These are phyloP conservation scores for Flexamia atlantica DNA, from an alignment of 2,888 invertebrate species.

Conservation along the genomic window DNA sequence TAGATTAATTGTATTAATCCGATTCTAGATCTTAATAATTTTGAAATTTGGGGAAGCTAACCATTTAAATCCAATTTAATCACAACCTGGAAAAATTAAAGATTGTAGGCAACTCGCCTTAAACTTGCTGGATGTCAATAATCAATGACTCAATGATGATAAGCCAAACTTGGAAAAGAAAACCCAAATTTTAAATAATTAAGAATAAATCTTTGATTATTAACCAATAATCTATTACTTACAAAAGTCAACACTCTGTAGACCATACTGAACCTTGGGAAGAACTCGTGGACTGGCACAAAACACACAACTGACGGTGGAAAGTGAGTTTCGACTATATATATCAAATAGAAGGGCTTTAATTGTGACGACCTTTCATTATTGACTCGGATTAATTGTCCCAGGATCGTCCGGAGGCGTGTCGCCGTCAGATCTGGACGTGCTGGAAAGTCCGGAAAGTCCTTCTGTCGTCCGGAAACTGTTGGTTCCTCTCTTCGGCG, in stretches of 20 bases:
- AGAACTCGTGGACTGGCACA: background rate
- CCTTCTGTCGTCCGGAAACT: background rate
- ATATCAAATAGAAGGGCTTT: conserved; percentile 11
- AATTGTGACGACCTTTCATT: conserved; percentile 1
- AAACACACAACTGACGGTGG: conserved; percentile 12
- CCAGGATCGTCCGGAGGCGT: background rate
- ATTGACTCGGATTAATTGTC: conserved; percentile 16
- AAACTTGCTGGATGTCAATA: too few species aligned
- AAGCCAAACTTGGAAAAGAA: too few species aligned
- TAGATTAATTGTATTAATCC: too few species aligned
- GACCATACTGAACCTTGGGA: background rate
- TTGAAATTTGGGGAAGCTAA: too few species aligned
- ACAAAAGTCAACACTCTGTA: background rate
- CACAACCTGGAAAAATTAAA: too few species aligned
- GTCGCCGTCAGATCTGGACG: background rate
- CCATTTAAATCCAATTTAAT: too few species aligned
- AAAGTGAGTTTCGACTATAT: conserved; percentile 28
- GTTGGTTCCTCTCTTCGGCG: too few species aligned
- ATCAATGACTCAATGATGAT: too few species aligned
- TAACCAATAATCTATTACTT: too few species aligned
- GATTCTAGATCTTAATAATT: too few species aligned
- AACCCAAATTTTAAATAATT: conserved; percentile 10
- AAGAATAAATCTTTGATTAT: too few species aligned
- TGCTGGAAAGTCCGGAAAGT: conserved; percentile 30
- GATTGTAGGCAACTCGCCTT: too few species aligned